Evolutionary conservation across 2,888 invertebrate genomes (phyloP).

Genomic region (Lepidonotus clava): DNA sequence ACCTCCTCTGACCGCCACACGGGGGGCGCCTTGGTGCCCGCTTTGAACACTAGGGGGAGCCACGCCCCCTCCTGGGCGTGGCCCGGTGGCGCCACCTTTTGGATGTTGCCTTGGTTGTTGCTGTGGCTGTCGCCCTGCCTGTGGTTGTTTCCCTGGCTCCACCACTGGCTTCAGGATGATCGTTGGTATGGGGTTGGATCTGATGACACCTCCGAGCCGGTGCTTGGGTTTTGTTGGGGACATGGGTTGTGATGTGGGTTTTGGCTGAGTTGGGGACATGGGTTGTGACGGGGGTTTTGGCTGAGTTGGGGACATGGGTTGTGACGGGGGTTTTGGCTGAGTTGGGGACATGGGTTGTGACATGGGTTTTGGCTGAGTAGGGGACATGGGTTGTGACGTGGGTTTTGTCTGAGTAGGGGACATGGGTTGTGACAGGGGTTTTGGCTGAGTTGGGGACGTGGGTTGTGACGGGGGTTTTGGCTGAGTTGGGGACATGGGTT

Average conservation of each 20-base stretch:
- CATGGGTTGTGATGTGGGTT: background rate
- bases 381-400: background rate
- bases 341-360: too few species aligned
- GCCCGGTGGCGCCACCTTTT: too few species aligned
- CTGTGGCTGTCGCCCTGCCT: background rate
- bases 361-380: background rate
- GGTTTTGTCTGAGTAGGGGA: background rate
- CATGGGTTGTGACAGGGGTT: background rate
- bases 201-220: constrained; percentile 1
- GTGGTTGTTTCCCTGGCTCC: background rate
- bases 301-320: too few species aligned
- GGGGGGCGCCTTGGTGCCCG: too few species aligned
- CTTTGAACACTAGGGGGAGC: too few species aligned
- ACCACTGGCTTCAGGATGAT: background rate
- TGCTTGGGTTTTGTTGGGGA: background rate
- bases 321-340: background rate
- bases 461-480: background rate
- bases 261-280: background rate
- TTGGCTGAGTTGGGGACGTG: background rate
- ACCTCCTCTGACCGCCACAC: too few species aligned
- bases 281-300: background rate
- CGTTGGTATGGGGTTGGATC: constrained; percentile 1
- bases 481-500: too few species aligned
- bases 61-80: too few species aligned
- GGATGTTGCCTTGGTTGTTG: too few species aligned